Percentiles rank a stretch among this genome's conserved stretches.
These are phyloP conservation scores for Tokudaia muenninki DNA, from an alignment of 2,797 vertebrate genomes.

Conservation along the genomic window DNA sequence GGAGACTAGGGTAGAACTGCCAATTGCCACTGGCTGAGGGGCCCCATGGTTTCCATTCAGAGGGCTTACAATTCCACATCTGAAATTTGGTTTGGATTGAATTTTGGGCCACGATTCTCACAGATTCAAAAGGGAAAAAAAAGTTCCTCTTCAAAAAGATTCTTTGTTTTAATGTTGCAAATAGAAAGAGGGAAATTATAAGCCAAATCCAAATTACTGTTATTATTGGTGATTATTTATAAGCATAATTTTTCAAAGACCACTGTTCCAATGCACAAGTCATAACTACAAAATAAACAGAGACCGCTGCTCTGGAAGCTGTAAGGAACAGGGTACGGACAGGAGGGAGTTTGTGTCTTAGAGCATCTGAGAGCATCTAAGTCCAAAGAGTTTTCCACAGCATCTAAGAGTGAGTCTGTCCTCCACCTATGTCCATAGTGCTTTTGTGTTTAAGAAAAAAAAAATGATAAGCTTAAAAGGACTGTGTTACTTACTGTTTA, in stretches of 20 bases:
- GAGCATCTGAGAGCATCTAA: conserved; percentile 31
- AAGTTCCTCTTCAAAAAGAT: conserved; percentile 35
- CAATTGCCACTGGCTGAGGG: conserved; percentile 80
- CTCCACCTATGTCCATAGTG: not conserved
- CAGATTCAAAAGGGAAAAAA: conserved; percentile 61
- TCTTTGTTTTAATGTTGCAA: conserved; percentile 61
- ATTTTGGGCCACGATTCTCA: conserved; percentile 61
- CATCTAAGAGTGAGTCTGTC: not conserved
- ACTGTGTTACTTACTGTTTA: conserved; percentile 19
- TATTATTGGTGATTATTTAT: conserved; percentile 19
- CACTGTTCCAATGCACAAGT: conserved; percentile 30
- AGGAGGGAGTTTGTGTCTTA: fast-evolving
- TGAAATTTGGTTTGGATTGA: conserved; percentile 83
- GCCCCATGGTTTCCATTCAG: conserved; percentile 73
- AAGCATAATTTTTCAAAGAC: conserved; percentile 42
- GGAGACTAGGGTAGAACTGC: conserved; percentile 67
- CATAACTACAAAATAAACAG: conserved; percentile 8
- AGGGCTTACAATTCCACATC: conserved; percentile 75
- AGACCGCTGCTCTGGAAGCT: not conserved
- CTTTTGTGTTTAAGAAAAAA: not conserved
- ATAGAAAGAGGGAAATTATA: conserved; percentile 52
- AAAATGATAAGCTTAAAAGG: not conserved
- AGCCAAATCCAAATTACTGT: conserved; percentile 52
- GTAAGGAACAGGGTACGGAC: not conserved
- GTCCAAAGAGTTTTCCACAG: conserved; percentile 15